These are phyloP conservation scores for Phyllotis vaccarum DNA, from an alignment of 2,797 vertebrate species.

Conservation along the genomic window DNA sequence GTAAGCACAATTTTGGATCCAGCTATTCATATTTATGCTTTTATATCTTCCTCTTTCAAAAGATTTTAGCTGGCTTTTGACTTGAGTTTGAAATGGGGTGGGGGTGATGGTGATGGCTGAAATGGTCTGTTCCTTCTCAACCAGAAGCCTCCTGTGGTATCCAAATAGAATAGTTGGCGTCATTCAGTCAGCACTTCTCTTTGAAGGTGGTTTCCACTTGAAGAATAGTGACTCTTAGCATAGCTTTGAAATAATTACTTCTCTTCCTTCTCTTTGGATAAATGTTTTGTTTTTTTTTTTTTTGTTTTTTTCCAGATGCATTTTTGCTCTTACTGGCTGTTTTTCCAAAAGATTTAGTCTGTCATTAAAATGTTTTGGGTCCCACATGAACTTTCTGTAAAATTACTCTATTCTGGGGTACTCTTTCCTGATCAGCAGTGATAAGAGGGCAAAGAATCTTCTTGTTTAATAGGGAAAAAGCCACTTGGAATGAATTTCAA, in stretches of 20 bases:
- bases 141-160: constrained; percentile 68
- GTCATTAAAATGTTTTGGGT: constrained; percentile 74
- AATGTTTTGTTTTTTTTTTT: no score
- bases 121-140: constrained; percentile 60
- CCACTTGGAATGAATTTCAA: constrained; percentile 68
- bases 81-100: constrained; percentile 70
- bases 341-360: constrained; percentile 72
- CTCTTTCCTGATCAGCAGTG: constrained; percentile 57
- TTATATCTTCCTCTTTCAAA: constrained; percentile 70
- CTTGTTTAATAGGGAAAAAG: constrained; percentile 66
- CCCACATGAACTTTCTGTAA: constrained; percentile 66
- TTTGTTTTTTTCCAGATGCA: constrained; percentile 27
- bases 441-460: constrained; percentile 69
- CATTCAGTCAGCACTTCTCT: constrained; percentile 70
- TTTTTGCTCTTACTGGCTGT: constrained; percentile 72
- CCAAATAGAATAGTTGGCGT: constrained; percentile 67
- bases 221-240: constrained; percentile 69
- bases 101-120: neutral
- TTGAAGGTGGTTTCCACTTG: constrained; percentile 78
- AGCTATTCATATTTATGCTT: constrained; percentile 51
- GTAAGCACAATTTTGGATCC: constrained; percentile 52
- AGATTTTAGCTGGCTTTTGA: constrained; percentile 74
- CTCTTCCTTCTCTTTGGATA: constrained; percentile 60
- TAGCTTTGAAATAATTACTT: constrained; percentile 67
- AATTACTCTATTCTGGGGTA: constrained; percentile 64